A percentile compares a stretch with the other conserved stretches of the same genome.
Evolutionary conservation across 2,888 invertebrate genomes (phyloP).

Genomic region (Torymus auratus): DNA sequence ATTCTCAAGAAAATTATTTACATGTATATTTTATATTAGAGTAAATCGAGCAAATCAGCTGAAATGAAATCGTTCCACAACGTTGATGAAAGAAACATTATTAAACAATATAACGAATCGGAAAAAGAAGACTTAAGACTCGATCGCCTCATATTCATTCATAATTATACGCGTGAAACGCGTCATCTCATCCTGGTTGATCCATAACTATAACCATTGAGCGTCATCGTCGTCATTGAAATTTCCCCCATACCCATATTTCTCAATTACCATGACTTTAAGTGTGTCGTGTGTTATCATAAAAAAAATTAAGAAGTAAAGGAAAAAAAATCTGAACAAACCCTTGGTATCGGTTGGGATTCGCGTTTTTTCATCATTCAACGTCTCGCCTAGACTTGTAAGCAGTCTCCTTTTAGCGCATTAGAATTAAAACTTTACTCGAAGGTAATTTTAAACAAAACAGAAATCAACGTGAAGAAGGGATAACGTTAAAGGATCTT

Average conservation of each 20-base stretch:
- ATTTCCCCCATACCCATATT: slow-evolving; percentile 46
- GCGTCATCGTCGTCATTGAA: slow-evolving; percentile 63
- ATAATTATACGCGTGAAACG: slow-evolving; percentile 14
- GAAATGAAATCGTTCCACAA: too few species aligned
- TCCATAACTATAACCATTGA: slow-evolving; percentile 50
- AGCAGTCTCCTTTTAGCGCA: slow-evolving; percentile 50
- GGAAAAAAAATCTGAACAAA: slow-evolving; percentile 38
- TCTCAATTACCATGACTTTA: slow-evolving; percentile 51
- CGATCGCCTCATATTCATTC: slow-evolving; percentile 30
- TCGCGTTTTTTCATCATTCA: slow-evolving; percentile 56
- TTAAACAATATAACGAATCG: slow-evolving; percentile 18
- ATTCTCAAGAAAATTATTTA: not conserved
- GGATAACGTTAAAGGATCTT: slow-evolving; percentile 23
- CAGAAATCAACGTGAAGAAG: slow-evolving; percentile 19
- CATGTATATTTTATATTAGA: too few species aligned
- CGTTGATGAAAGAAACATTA: not conserved
- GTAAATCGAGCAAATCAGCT: too few species aligned
- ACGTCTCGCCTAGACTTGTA: slow-evolving; percentile 51
- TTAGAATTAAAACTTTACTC: slow-evolving; percentile 40
- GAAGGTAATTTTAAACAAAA: slow-evolving; percentile 18
- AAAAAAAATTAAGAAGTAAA: slow-evolving; percentile 22
- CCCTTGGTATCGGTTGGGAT: slow-evolving; percentile 63
- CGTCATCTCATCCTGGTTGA: slow-evolving; percentile 57
- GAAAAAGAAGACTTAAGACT: not conserved
- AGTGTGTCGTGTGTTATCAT: slow-evolving; percentile 52